Base-by-base conservation (phyloP, 2,113 vertebrate species). In the Melozone crissalis region DNA sequence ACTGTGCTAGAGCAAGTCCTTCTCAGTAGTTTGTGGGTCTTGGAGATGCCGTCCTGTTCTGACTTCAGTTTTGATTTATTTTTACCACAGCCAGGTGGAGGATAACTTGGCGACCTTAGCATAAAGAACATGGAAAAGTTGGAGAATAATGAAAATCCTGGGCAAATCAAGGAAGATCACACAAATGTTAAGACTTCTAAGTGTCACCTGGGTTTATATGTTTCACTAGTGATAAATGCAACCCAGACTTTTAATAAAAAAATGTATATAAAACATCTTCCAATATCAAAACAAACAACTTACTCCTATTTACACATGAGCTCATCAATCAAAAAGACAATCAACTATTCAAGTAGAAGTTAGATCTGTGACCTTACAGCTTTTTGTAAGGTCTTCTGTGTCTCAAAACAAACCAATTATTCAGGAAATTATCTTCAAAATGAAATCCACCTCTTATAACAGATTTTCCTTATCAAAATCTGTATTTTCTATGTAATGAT, bases 61-160 rank as follows among this genome's bases (percentile, higher is more conserved):
- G 98, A 96, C 92, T 99, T 99, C 83, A 99, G 97, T 91, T 99
- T 99, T 39, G 98, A 98, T 90, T 99, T 99, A 93, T 97, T 98
- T 97, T 99, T 99, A 43, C 98, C 98, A 90, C 98, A 99, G 86
- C 98, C 99, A 30, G 98, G 98, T 96, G 99, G 98, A 92, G 98
- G 99, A 95, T 99, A 99, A 97, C 98, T 99, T 78, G 98, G 99
- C 96, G 98, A 99, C 98, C 99, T 99, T 95, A 84, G 94, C 92
- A 96, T 27, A 85, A 89, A 87, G 27, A 65, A 90, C 62, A 74
- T 37, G 57, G 91, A 21, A 74, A 69, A 84, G 61, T 43, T 87
- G 37, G 26, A 87, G 13, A 89, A 66, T n/a, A 74, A 91, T 55
- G 18, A 81, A 75, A 92, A 66, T 23, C 28, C 19, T 59, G 14